These are phyloP conservation scores for Dromius quadrimaculatus DNA, from an alignment of 2,888 invertebrate species.

Conservation along the genomic window DNA sequence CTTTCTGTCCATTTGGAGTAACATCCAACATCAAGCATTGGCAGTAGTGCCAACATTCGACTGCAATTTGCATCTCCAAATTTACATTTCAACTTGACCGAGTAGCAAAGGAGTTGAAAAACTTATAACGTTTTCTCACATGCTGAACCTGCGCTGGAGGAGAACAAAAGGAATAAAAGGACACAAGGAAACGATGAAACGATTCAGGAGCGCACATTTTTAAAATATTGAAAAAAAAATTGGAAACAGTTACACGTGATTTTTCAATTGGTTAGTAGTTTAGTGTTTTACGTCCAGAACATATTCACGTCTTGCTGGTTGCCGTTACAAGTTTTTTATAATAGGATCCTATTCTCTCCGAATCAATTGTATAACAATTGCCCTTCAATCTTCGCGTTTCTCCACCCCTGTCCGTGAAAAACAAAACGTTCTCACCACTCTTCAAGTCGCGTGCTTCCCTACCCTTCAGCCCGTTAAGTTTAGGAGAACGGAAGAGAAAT, in stretches of 20 bases:
- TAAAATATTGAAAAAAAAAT: too few relatives aligned
- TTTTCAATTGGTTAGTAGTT: too few relatives aligned
- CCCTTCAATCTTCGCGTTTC: too few relatives aligned
- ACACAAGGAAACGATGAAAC: not conserved
- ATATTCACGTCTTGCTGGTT: too few relatives aligned
- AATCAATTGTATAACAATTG: too few relatives aligned
- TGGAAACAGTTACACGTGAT: too few relatives aligned
- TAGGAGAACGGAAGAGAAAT: slow-evolving; percentile 48
- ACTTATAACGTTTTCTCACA: slow-evolving; percentile 39
- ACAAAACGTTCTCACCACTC: slow-evolving; percentile 22
- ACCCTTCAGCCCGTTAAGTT: slow-evolving; percentile 51
- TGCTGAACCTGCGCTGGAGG: not conserved
- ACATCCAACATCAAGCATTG: not conserved
- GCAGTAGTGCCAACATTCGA: not conserved
- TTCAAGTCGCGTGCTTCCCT: slow-evolving; percentile 5
- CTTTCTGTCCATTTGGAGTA: not conserved
- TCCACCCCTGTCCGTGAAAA: slow-evolving; percentile 5
- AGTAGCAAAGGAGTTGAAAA: slow-evolving; percentile 37
- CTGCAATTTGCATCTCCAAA: slow-evolving; percentile 30
- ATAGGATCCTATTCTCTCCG: too few relatives aligned
- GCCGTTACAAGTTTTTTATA: too few relatives aligned
- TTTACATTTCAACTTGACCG: slow-evolving; percentile 39
- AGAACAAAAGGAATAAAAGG: slow-evolving; percentile 7
- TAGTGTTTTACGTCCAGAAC: too few relatives aligned
- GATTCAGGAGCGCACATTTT: too few relatives aligned